Base-by-base conservation (phyloP, 2,888 invertebrate species). In the Hirtodrosophila cameraria region DNA sequence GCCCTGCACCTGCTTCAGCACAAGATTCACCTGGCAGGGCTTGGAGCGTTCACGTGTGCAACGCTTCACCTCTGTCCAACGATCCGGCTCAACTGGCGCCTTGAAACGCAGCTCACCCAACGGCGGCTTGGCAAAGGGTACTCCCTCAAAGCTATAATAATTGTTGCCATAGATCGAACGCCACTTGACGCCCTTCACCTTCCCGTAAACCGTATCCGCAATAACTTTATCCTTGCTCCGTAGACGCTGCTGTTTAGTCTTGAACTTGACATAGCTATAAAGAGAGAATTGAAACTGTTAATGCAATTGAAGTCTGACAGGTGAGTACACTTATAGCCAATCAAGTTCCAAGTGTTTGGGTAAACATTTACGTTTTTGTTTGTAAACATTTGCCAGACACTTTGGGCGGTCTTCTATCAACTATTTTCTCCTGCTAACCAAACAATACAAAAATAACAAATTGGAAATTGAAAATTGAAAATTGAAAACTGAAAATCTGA, bases 61-160 rank as follows among this genome's bases (percentile, higher is more conserved):
- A 50, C 92, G 90, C 30, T 87, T 86, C 1, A 92, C 75, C 1
- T 89, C 91, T 0, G 70, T 60, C 93, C 93, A 93, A 31, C 88
- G 75, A 8, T 88, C 86, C 0, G 90, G 90, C 16, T 91, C 90
- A 42, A 89, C 87, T 1, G 92, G 92, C 13, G 92, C 91, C 89
- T 91, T 87, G 50, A 90, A 90, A 6, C 90, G 88, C 30, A 91
- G 69, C 2, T 88, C 79, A 0, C 89, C 89, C 45, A 90, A 9
- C 0, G 90, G 90, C 0, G 90, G 91, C 69, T 90, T 90, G 7
- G 90, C 90, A 70, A 90, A 91, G 12, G 90, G 90, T 35, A 90
- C 86, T 8, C 90, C 90, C 72, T 91, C 90, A 39, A 90, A 90
- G 57, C 90, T 90, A 28, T 77, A 83, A 49, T 90, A 90, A 9